Evolutionary conservation across 2,888 invertebrate species (phyloP).

Genomic region (Timema podura): DNA sequence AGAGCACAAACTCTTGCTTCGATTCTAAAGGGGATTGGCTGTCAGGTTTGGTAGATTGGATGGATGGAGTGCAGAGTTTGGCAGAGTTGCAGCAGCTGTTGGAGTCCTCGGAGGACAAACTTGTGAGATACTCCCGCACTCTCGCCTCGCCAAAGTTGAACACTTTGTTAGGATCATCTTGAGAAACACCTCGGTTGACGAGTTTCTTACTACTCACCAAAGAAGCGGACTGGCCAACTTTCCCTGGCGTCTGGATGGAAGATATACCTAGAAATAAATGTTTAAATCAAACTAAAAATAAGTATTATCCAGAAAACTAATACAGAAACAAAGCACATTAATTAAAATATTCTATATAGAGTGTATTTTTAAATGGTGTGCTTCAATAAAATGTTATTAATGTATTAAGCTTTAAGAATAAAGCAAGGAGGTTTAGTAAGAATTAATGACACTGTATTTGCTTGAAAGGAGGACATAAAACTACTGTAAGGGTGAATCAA

Average conservation of each 20-base stretch:
- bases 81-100: slow-evolving; percentile 19
- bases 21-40: too few species aligned
- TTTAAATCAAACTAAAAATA: not conserved
- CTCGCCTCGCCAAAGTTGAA: slow-evolving; percentile 50
- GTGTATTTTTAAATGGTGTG: too few species aligned
- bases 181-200: slow-evolving; percentile 35
- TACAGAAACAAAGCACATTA: too few species aligned
- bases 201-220: slow-evolving; percentile 17
- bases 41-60: too few species aligned
- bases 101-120: slow-evolving; percentile 45
- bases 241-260: slow-evolving; percentile 38
- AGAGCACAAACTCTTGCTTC: not conserved
- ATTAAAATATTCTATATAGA: too few species aligned
- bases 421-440: too few species aligned
- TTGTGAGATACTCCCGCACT: slow-evolving; percentile 50
- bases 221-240: slow-evolving; percentile 29
- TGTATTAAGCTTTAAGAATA: too few species aligned
- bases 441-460: too few species aligned
- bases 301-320: not conserved
- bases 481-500: too few species aligned
- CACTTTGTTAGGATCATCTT: slow-evolving; percentile 41
- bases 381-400: too few species aligned
- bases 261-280: slow-evolving; percentile 38
- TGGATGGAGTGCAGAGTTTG: too few species aligned
- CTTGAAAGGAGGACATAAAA: too few species aligned